Evolutionary conservation across 2,888 invertebrate genomes (phyloP), one percentile per base, ranked within the genome.

Genomic region (Pterostichus niger): DNA sequence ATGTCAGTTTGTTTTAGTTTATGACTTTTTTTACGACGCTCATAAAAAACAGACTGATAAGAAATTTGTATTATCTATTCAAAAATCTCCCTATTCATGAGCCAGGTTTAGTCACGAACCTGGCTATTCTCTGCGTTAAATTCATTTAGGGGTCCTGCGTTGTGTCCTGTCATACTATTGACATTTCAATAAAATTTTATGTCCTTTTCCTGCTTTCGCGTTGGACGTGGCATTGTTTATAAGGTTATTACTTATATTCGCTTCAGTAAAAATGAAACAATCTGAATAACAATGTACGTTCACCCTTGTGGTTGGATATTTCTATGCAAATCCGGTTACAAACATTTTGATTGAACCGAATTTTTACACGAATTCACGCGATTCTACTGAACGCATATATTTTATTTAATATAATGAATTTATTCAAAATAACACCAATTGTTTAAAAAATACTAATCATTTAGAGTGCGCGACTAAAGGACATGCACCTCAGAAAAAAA

Each of bases 41-140:
- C 75, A 52, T 83, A 83, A 83, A 77, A 83, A 61, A 83, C 33
- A 71, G 40, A 33, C 77, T 54, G 83, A 77, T 83, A 83, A 83
- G 77, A 77, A 83, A 40, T 52, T 83, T 77, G 40, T 73, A 59
- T 61, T 83, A 83, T 83, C 77, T 61, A 77, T 83, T 83, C 77
- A 83, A 77, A 82, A 77, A 83, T 83, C 83, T 64, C 52, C 49
- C 71, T 64, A 56, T 52, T 52, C 73, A 81, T 81, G 59, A 35
- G 64, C n/a, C 35, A 13, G 5, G 54, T 49, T 5, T 35, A 81
- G 44, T 54, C 68, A 68, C 81, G 73, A 81, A 68, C 52, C 15
- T 64, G 40, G 40, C 40, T 40, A 40, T 5, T 17, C n/a, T 77
- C 71, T 17, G 17, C 9, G 40, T 31, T 77, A 56, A 54, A 33